Conservation (phyloP, 2,888 invertebrate species). For the Dasypolia templi region DNA sequence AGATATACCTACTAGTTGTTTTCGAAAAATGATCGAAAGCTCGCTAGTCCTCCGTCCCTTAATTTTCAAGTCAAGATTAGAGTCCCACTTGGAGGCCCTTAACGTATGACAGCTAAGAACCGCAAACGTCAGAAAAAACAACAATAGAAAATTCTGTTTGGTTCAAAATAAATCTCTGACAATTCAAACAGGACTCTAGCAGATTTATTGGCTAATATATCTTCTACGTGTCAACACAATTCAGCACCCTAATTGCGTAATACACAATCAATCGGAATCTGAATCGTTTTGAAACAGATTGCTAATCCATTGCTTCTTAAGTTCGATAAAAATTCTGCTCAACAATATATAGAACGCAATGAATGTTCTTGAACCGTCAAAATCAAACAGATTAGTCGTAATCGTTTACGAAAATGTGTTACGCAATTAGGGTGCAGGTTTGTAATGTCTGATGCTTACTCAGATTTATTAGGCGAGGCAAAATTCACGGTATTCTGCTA, state of each 20-base stretch:
- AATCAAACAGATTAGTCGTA: no score
- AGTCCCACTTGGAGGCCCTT: slow-evolving; percentile 50
- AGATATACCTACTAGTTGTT: background rate
- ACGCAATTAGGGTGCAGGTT: no score
- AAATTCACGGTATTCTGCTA: slow-evolving; percentile 42
- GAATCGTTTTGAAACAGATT: no score
- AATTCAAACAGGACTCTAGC: slow-evolving; percentile 41
- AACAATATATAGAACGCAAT: no score
- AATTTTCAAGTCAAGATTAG: slow-evolving; percentile 42
- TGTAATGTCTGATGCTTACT: slow-evolving; percentile 49
- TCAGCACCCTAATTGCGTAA: no score
- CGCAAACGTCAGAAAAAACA: slow-evolving; percentile 36
- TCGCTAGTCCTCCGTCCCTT: background rate
- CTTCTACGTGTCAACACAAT: slow-evolving; percentile 55
- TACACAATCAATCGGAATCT: no score
- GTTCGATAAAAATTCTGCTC: no score
- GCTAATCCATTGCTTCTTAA: no score
- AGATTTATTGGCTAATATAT: slow-evolving; percentile 60
- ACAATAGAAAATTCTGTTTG: slow-evolving; percentile 45
- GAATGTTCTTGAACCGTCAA: no score
- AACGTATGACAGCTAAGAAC: slow-evolving; percentile 45
- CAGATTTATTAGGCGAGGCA: slow-evolving; percentile 46
- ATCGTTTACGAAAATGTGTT: no score
- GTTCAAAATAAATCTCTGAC: slow-evolving; percentile 53
- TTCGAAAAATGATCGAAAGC: slow-evolving; percentile 2